Evolutionary conservation across 2,888 invertebrate genomes (phyloP), one percentile per base, ranked within the genome.

Genomic region (Julus scandinavius): DNA sequence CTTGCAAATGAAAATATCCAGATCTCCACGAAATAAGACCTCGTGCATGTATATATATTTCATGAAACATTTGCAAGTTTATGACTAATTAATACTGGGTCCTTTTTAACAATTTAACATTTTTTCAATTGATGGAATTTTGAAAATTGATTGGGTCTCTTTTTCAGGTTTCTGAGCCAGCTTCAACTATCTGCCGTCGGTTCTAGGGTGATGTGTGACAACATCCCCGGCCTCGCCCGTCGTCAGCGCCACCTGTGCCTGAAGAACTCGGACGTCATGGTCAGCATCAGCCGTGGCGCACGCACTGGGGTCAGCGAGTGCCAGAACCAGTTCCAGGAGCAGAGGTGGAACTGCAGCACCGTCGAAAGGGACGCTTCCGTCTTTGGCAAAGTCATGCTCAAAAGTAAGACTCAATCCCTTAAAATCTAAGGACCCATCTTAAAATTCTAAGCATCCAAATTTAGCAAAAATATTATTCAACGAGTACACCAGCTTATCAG

Each of bases 341-440:
- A 92, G 88, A 90, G 92, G 40, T 93, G 93, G 93, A 93, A 93
- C 90, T 93, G 93, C 89, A 91, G 91, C 86, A 92, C 92, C 0
- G 89, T 92, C 0, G 91, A 91, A 85, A 90, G 91, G 63, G 92
- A 92, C 86, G 90, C 92, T 4, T 91, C 92, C 0, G 92, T 92
- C n/a, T 93, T 93, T 88, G 92, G 92, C 15, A 92, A 92, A 90
- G 91, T 92, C 86, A 91, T 92, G 90, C 90, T 92, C 0, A 92
- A 91, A 92, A 92, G 93, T 93, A 90, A 90, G 90, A 50, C 40
- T 15, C 11, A 80, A 29, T 29, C 29, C 29, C 29, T 29, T 29
- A 29, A 29, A 29, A 29, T 29, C 29, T 29, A 29, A 29, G 29
- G 29, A 29, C 29, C 29, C 29, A 29, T 29, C 29, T 29, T 29